phyloP scores from a whole-genome alignment of 1,140 invertebrate genomes.

The Heliconius hewitsoni region DNA sequence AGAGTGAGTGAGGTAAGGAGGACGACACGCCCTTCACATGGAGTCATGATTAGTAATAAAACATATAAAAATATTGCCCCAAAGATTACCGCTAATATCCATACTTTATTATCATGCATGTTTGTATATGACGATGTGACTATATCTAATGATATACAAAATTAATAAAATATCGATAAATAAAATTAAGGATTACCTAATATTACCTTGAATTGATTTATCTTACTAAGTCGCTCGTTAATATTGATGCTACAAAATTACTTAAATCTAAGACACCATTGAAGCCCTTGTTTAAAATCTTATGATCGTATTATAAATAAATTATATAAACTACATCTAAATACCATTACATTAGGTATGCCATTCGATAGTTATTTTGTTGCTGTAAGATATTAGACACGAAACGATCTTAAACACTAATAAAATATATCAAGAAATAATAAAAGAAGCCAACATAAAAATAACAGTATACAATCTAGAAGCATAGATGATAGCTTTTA shows the following conservation, averaged over 20 bases:
- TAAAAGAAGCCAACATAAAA: slow-evolving; percentile 11
- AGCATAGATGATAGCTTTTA: neutral
- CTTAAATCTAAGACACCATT: slow-evolving; percentile 32
- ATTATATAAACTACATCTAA: slow-evolving; percentile 27
- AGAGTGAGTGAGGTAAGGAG: neutral
- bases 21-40: neutral
- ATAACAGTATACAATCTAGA: slow-evolving; percentile 1
- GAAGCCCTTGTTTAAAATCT: slow-evolving; percentile 33
- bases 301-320: slow-evolving; percentile 35
- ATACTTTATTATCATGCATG: neutral
- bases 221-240: slow-evolving; percentile 27
- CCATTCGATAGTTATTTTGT: neutral
- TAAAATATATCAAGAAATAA: neutral
- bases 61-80: slow-evolving; percentile 33
- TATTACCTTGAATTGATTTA: slow-evolving; percentile 25
- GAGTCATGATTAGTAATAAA: slow-evolving; percentile 11
- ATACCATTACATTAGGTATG: neutral
- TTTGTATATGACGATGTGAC: slow-evolving; percentile 1
- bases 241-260: slow-evolving; percentile 29
- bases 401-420: neutral
- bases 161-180: slow-evolving; percentile 6
- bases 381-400: neutral
- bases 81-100: slow-evolving; percentile 1
- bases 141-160: slow-evolving; percentile 2
- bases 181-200: slow-evolving; percentile 17